Conservation (phyloP, 1,140 invertebrate genomes). For the Drosophila gunungcola region DNA sequence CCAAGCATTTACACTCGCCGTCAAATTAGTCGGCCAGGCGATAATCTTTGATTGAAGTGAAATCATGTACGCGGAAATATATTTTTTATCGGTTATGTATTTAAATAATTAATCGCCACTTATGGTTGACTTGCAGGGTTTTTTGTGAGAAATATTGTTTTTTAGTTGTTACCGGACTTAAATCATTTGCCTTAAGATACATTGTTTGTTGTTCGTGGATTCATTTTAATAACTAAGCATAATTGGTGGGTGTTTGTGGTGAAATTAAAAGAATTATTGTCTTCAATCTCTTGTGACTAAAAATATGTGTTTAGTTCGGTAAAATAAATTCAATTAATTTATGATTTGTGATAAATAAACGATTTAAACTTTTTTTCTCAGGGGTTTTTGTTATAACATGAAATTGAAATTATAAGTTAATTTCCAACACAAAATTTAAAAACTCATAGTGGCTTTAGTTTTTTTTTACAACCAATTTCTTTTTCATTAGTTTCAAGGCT, state of each 20-base stretch:
- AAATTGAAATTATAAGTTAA: no score
- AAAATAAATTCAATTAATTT: background rate
- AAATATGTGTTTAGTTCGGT: background rate
- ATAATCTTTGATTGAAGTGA: conserved; percentile 13
- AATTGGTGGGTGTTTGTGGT: background rate
- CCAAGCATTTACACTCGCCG: conserved; percentile 64
- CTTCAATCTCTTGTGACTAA: background rate
- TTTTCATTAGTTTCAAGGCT: background rate
- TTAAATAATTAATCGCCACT: conserved; percentile 8
- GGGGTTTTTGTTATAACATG: no score
- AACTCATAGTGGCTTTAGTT: no score
- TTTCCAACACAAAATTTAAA: no score
- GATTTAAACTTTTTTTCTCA: no score
- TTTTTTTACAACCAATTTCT: background rate
- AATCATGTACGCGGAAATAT: conserved; percentile 13
- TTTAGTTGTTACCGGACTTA: background rate
- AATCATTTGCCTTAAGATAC: background rate
- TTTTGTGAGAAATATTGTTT: background rate
- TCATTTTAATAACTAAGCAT: conserved; percentile 8
- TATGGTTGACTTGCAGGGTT: background rate
- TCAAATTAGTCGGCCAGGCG: conserved; percentile 50
- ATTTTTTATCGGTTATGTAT: conserved; percentile 9
- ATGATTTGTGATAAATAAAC: background rate
- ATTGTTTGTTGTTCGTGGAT: background rate
- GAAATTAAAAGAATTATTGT: background rate